Evolutionary conservation across 1,140 invertebrate species (phyloP).

Genomic region (Drosophila bipectinata): DNA sequence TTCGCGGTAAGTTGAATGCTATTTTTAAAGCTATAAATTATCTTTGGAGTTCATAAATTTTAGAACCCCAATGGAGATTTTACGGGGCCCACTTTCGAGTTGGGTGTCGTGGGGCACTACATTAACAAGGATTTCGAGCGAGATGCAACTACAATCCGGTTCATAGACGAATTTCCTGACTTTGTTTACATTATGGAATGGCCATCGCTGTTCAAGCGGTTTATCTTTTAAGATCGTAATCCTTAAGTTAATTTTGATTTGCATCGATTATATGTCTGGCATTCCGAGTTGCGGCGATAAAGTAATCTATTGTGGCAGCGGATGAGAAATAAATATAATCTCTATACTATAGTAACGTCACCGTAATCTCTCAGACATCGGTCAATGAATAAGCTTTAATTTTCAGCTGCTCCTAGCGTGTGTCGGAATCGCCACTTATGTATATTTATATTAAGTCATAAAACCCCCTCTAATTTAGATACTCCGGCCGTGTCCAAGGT

Average conservation of each 20-base stretch:
- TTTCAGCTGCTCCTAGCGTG: constrained; percentile 37
- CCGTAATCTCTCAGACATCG: constrained; percentile 38
- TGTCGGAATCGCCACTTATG: constrained; percentile 43
- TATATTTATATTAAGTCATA: constrained; percentile 44
- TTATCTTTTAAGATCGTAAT: constrained; percentile 46
- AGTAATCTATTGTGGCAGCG: constrained; percentile 21
- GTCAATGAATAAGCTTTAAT: constrained; percentile 46
- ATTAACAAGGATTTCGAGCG: constrained; percentile 59
- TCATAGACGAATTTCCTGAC: constrained; percentile 62
- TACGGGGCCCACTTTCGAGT: constrained; percentile 49
- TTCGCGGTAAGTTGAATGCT: constrained; percentile 84
- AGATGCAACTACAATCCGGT: constrained; percentile 39
- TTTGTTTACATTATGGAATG: constrained; percentile 75
- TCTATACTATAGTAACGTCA: constrained; percentile 30
- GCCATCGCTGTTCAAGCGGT: constrained; percentile 70
- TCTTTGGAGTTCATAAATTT: background rate
- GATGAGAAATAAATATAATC: constrained; percentile 37
- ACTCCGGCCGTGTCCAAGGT: constrained; percentile 27
- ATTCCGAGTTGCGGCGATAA: constrained; percentile 9
- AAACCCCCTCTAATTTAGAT: constrained; percentile 41
- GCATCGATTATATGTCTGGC: constrained; percentile 29
- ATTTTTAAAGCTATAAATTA: background rate
- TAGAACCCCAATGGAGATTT: constrained; percentile 43
- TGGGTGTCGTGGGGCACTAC: constrained; percentile 73
- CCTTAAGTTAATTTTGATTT: background rate